Percentiles rank a stretch among this genome's conserved stretches.
These are phyloP conservation scores for Pontoporia blainvillei DNA, from an alignment of 2,113 vertebrate species.

Conservation along the genomic window DNA sequence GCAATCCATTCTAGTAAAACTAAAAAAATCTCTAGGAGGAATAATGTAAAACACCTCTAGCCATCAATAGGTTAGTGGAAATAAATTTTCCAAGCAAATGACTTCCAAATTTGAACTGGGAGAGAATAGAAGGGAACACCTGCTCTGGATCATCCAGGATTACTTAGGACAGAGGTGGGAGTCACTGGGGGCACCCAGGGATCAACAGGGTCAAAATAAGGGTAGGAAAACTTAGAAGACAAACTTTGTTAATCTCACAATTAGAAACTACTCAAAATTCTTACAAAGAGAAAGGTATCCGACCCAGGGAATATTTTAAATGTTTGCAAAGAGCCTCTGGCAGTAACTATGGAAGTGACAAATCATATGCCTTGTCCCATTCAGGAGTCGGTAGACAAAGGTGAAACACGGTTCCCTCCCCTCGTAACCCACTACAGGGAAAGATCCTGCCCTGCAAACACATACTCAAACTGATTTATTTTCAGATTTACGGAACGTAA, in stretches of 20 bases:
- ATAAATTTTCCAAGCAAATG: background rate
- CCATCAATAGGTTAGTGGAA: background rate
- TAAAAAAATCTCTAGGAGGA: slow-evolving; percentile 11
- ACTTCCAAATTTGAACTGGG: background rate
- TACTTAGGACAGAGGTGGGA: background rate
- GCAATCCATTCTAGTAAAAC: background rate
- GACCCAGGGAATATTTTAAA: background rate
- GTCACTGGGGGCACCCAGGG: background rate
- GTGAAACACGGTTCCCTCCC: background rate
- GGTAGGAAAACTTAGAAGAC: background rate
- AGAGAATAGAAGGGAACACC: background rate
- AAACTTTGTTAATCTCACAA: background rate
- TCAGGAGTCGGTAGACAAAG: background rate
- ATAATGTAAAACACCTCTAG: background rate
- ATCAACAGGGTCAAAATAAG: background rate
- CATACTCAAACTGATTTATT: background rate
- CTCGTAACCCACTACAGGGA: background rate
- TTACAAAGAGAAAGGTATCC: background rate
- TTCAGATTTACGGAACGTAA: background rate
- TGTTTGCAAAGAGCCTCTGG: background rate
- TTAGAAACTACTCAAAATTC: background rate
- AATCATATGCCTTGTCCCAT: background rate
- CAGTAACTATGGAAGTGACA: background rate
- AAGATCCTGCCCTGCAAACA: background rate
- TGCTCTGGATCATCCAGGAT: background rate